These are phyloP conservation scores for Sphaeramia orbicularis DNA, from an alignment of 2,797 vertebrate species.

Conservation along the genomic window DNA sequence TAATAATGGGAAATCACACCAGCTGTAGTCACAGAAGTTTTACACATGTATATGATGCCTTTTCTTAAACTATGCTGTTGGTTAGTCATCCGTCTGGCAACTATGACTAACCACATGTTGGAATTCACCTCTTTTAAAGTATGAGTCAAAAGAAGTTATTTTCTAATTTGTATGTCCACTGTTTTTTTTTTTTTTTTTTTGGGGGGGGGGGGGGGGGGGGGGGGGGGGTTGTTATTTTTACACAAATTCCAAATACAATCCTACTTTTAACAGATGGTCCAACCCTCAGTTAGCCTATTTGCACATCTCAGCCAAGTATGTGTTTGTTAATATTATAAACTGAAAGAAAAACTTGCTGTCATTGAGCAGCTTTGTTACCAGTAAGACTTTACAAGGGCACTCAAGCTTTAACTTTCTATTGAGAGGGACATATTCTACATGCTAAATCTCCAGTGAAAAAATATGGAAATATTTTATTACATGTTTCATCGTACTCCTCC, in stretches of 20 bases:
- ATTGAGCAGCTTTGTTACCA: conserved; percentile 13
- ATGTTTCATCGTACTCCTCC: conserved; percentile 24
- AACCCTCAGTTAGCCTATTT: not conserved
- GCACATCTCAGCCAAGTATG: conserved; percentile 44
- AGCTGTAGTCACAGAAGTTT: conserved; percentile 12
- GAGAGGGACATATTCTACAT: not conserved
- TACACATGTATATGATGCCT: not conserved
- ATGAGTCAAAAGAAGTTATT: not conserved
- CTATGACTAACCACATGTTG: conserved; percentile 15
- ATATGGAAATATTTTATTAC: conserved; percentile 21
- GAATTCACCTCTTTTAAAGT: conserved; percentile 8
- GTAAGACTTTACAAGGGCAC: conserved; percentile 6
- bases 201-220: no score
- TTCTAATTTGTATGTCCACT: not conserved
- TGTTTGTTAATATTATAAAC: conserved; percentile 53
- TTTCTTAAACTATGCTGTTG: not conserved
- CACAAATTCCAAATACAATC: not conserved
- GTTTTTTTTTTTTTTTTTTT: no score
- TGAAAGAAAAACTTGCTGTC: conserved; percentile 18
- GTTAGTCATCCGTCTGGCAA: conserved; percentile 40
- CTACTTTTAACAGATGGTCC: conserved; percentile 1
- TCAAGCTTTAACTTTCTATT: conserved; percentile 1
- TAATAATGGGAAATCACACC: not conserved
- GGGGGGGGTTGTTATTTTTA: no score
- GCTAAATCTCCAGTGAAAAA: not conserved